Evolutionary conservation across 2,888 invertebrate species (phyloP).

Genomic region (Drosophila greeni): DNA sequence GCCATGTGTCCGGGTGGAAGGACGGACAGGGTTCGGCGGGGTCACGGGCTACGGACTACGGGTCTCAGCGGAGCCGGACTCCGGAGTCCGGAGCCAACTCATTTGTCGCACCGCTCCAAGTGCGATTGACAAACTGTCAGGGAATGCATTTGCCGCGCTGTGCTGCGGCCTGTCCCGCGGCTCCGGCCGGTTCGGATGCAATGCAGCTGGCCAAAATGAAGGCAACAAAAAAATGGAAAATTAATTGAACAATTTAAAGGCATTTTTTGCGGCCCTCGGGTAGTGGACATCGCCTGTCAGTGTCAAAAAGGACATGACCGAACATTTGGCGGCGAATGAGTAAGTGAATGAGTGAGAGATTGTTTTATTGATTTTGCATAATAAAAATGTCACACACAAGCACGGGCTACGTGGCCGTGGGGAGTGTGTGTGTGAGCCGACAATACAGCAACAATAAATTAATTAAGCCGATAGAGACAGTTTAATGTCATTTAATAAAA

Average conservation of each 20-base stretch:
- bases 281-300: slow-evolving; percentile 60
- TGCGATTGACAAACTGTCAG: slow-evolving; percentile 74
- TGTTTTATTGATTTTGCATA: slow-evolving; percentile 76
- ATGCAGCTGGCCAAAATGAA: slow-evolving; percentile 18
- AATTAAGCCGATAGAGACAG: slow-evolving; percentile 79
- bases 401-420: slow-evolving; percentile 26
- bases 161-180: slow-evolving; percentile 41
- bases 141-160: slow-evolving; percentile 54
- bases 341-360: slow-evolving; percentile 63
- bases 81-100: slow-evolving; percentile 44
- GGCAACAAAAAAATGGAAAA: slow-evolving; percentile 57
- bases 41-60: slow-evolving; percentile 17
- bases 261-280: slow-evolving; percentile 43
- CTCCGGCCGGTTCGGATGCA: slow-evolving; percentile 14
- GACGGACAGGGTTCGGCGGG: neutral
- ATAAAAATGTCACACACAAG: slow-evolving; percentile 75
- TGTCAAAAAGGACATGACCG: slow-evolving; percentile 76
- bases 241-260: slow-evolving; percentile 73
- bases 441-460: slow-evolving; percentile 78
- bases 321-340: slow-evolving; percentile 57
- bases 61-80: slow-evolving; percentile 15
- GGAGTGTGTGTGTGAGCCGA: slow-evolving; percentile 40
- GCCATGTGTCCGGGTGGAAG: slow-evolving; percentile 28
- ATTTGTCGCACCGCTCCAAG: slow-evolving; percentile 58
- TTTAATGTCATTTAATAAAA: slow-evolving; percentile 79